Percentiles rank a stretch among this genome's conserved stretches.
Conservation (phyloP, 2,888 invertebrate genomes). For the Erebia aethiops region DNA sequence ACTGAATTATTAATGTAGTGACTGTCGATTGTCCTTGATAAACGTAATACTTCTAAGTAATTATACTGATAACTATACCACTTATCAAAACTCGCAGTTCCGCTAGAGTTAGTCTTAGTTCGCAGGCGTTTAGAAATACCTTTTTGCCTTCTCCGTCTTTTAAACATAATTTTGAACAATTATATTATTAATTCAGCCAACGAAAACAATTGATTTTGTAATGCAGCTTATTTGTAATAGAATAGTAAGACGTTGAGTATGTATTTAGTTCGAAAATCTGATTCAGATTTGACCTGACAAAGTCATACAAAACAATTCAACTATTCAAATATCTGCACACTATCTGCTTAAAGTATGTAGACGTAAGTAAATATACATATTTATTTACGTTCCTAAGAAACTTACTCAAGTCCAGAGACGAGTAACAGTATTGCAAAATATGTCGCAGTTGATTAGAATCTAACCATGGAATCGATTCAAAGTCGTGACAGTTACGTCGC, state of each 20-base stretch:
- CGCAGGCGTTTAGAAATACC: constrained; percentile 20
- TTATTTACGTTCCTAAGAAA: neutral
- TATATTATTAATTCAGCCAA: too few species aligned
- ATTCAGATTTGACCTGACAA: too few species aligned
- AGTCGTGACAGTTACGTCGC: neutral
- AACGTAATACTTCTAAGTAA: constrained; percentile 28
- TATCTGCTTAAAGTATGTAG: too few species aligned
- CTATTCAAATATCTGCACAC: too few species aligned
- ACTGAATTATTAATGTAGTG: constrained; percentile 31
- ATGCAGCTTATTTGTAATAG: too few species aligned
- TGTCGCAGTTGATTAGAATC: constrained; percentile 10
- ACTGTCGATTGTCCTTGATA: constrained; percentile 36
- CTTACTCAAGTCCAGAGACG: neutral
- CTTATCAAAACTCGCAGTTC: constrained; percentile 35
- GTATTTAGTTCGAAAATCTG: too few species aligned
- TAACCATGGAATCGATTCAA: neutral
- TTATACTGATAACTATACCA: constrained; percentile 36
- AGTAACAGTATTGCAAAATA: constrained; percentile 7
- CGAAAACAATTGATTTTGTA: too few species aligned
- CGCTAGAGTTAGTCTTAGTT: constrained; percentile 36
- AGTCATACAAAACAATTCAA: too few species aligned
- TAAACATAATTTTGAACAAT: neutral
- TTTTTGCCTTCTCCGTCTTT: neutral
- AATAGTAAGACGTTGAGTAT: too few species aligned
- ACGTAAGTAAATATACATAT: neutral